Percentiles rank a stretch among this genome's conserved stretches.
Evolutionary conservation across 1,140 invertebrate genomes (phyloP).

Genomic region (Hylaeus volcanicus): DNA sequence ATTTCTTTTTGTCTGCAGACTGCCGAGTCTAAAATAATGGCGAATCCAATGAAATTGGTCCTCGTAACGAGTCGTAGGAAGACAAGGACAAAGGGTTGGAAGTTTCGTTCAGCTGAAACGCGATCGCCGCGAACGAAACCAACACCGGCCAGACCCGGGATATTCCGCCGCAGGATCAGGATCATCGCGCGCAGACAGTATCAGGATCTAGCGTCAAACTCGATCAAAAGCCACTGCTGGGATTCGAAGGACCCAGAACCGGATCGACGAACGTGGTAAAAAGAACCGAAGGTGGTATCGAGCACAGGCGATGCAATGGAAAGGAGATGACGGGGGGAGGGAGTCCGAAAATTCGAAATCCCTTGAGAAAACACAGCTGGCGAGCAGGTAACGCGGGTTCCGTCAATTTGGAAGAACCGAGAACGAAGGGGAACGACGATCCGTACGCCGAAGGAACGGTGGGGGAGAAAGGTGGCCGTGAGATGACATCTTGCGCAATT

Average conservation of each 20-base stretch:
- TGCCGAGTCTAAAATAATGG: too few species aligned
- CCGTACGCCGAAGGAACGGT: constrained; percentile 14
- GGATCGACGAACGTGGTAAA: constrained; percentile 24
- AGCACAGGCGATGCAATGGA: constrained; percentile 2
- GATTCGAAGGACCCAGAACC: constrained; percentile 37
- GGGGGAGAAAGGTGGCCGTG: constrained; percentile 20
- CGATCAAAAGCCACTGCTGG: constrained; percentile 65
- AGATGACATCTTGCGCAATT: constrained; percentile 79
- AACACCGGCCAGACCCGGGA: constrained; percentile 65
- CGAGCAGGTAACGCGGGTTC: constrained; percentile 58
- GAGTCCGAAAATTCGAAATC: constrained; percentile 72
- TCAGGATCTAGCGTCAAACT: constrained; percentile 77
- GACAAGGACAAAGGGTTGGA: constrained; percentile 6
- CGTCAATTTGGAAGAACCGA: constrained; percentile 51
- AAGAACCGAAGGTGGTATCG: constrained; percentile 8
- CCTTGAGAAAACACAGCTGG: constrained; percentile 79
- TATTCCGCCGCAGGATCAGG: constrained; percentile 68
- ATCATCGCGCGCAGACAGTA: constrained; percentile 69
- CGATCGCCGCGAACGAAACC: constrained; percentile 63
- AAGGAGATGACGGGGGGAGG: neutral
- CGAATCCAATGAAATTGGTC: neutral
- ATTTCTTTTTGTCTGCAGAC: too few species aligned
- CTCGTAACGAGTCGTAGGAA: neutral
- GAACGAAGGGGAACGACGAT: constrained; percentile 10
- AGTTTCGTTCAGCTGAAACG: constrained; percentile 32